Evolutionary conservation across 2,113 vertebrate species (phyloP).

Genomic region (Cricetomys ansorgei): DNA sequence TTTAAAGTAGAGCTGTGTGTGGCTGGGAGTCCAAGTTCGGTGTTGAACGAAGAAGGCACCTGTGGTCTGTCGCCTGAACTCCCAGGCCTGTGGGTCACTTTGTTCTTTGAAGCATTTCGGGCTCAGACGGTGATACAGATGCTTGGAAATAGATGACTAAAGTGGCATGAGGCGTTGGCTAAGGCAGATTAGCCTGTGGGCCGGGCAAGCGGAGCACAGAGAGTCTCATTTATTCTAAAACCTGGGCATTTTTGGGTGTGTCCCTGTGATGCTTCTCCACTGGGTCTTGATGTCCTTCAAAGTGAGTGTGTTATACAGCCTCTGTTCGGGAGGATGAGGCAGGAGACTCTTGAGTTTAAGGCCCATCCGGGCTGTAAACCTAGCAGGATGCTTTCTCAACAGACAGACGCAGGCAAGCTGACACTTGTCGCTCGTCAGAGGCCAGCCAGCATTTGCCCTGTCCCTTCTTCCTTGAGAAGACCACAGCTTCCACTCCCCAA

Average conservation of each 20-base stretch:
- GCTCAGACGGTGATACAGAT: neutral
- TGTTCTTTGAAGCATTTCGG: constrained; percentile 40
- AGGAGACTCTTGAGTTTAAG: neutral
- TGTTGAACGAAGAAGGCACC: neutral
- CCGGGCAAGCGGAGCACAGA: neutral
- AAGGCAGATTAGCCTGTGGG: neutral
- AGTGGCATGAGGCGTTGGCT: neutral
- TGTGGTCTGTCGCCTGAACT: neutral
- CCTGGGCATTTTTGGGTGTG: neutral
- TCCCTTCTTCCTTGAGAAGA: neutral
- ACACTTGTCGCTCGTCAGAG: neutral
- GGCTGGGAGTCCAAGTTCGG: neutral
- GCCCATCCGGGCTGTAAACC: neutral
- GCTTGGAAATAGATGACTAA: neutral
- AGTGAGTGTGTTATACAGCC: too few species aligned
- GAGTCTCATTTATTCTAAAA: neutral
- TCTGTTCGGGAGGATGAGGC: neutral
- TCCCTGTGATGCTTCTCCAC: neutral
- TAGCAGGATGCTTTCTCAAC: neutral
- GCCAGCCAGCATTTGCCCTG: neutral
- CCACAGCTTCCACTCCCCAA: neutral
- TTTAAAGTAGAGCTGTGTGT: neutral
- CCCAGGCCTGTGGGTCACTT: neutral
- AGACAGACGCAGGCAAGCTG: neutral
- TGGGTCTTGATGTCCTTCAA: neutral